Base-by-base conservation (phyloP, 2,113 vertebrate species). In the Salvelinus namaycush region DNA sequence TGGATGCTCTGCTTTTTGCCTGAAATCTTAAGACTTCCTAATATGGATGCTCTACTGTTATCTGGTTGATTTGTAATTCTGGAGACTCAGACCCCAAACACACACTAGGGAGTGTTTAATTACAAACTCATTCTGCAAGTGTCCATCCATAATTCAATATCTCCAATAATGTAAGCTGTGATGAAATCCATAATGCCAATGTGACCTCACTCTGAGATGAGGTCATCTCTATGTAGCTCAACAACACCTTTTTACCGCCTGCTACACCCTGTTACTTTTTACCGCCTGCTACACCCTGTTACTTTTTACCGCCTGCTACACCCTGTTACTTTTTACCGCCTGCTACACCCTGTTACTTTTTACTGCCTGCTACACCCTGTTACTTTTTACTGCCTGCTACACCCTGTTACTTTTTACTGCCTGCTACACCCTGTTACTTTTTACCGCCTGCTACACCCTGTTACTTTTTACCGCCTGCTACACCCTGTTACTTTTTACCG, bases 51-150 rank as follows among this genome's bases (percentile, higher is more conserved):
- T 54, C 51, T 16, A 54, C 70, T 7, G 26, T 13, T 14, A 31
- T 75, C 67, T 34, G 29, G 72, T 39, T 68, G 27, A 8, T 13
- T 44, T 34, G 67, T 69, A 44, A 69, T 44, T 44, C 31, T 64
- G 16, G 60, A 64, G 60, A 83, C 88, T 89, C 86, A 87, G 84
- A 27, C 34, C 4, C 70, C 31, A 83, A 89, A 84, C 22, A 68
- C 87, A 77, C 89, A 85, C 87, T 0, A 11, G 89, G 88, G 89
- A 91, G 80, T 83, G 81, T 87, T 90, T 87, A 88, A 90, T 92
- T 86, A 91, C 85, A 83, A 73, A 65, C 77, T 77, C 69, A 77
- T 84, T 86, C 84, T 81, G 81, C 59, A 57, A 49, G 9, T 83
- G 78, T 66, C 82, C 74, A 54, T 90, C 90, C 87, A 91, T 92